phyloP scores from a whole-genome alignment of 2,113 vertebrate species.

The Malaclemys terrapin region DNA sequence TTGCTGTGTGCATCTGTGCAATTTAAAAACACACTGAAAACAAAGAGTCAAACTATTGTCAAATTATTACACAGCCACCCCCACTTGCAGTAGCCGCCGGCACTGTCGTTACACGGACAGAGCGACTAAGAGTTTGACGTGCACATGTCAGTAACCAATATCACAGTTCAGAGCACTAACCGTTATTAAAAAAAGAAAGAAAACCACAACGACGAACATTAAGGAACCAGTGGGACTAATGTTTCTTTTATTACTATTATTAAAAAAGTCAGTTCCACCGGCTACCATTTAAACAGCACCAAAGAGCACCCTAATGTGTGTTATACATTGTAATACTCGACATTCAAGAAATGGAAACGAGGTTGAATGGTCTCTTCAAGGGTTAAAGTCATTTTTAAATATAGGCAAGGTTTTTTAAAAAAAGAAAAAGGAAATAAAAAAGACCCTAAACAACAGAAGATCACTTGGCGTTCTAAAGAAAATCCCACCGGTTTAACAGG shows the following conservation, averaged over 20 bases:
- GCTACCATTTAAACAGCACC: conserved; percentile 82
- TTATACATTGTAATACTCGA: conserved; percentile 78
- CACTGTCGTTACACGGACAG: neutral
- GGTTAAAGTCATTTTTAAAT: conserved; percentile 27
- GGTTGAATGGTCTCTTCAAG: conserved; percentile 73
- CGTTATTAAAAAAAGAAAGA: conserved; percentile 12
- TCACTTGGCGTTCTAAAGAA: neutral
- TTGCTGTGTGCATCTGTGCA: conserved; percentile 64
- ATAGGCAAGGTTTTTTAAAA: conserved; percentile 24
- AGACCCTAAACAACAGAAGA: conserved; percentile 29
- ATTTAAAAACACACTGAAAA: neutral
- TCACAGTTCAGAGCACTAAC: conserved; percentile 51
- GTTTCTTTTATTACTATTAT: conserved; percentile 66
- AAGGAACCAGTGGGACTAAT: conserved; percentile 73
- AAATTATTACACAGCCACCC: neutral
- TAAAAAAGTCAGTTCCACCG: conserved; percentile 71
- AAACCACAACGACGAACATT: conserved; percentile 56
- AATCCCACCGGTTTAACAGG: conserved; percentile 60
- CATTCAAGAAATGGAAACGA: conserved; percentile 83
- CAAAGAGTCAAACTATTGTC: neutral
- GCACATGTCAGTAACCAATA: conserved; percentile 49
- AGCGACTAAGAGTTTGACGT: neutral
- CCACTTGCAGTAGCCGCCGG: neutral
- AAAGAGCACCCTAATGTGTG: conserved; percentile 82
- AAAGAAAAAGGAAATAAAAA: conserved; percentile 17